Conservation (phyloP, 2,113 vertebrate genomes). For the Corythaixoides concolor region DNA sequence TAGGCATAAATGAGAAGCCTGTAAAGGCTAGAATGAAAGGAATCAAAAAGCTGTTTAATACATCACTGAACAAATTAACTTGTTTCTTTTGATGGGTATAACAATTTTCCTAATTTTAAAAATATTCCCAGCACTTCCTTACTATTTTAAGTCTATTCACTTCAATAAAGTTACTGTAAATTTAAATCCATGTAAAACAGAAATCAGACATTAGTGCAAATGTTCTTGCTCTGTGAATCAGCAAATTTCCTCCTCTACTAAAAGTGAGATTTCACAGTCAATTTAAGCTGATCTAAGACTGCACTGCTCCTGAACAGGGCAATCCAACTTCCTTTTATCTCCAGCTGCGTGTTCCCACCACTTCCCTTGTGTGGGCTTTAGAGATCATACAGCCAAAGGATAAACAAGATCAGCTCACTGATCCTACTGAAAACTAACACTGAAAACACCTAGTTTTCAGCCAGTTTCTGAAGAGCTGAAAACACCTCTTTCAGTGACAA, state of each 20-base stretch:
- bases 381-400: constrained; percentile 40
- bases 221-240: constrained; percentile 22
- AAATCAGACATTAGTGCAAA: background rate
- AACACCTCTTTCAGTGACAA: background rate
- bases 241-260: constrained; percentile 15
- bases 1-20: background rate
- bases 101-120: background rate
- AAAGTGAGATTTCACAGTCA: constrained; percentile 69
- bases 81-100: background rate
- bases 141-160: background rate
- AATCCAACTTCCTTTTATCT: constrained; percentile 68
- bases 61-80: background rate
- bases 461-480: background rate
- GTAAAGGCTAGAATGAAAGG: background rate
- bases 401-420: constrained; percentile 62
- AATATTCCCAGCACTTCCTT: background rate
- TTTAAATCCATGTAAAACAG: background rate
- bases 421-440: constrained; percentile 36
- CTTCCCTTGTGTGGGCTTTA: constrained; percentile 61
- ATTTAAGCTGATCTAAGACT: constrained; percentile 68
- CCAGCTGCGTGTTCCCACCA: constrained; percentile 57
- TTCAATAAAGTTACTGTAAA: background rate
- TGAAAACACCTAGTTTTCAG: constrained; percentile 11
- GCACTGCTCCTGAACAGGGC: constrained; percentile 52
- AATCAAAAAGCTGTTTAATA: background rate